phyloP scores from a whole-genome alignment of 2,113 vertebrate genomes.

The Lamprotornis superbus region DNA sequence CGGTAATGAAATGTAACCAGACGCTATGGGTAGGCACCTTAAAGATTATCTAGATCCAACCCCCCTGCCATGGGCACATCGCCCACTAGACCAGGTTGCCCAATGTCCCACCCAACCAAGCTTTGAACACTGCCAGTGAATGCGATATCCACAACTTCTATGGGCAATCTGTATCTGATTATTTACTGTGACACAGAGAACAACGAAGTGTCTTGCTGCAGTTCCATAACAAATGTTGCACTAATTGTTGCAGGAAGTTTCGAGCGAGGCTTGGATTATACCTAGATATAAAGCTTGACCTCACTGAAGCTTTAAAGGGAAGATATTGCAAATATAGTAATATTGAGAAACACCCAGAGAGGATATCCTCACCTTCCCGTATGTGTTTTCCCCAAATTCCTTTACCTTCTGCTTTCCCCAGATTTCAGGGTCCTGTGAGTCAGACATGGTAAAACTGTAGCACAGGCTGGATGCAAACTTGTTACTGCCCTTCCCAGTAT shows the following conservation, averaged over 20 bases:
- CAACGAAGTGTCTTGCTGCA: background rate
- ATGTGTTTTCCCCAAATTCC: background rate
- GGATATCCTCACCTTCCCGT: background rate
- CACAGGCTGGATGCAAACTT: background rate
- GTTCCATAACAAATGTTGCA: background rate
- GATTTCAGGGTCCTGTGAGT: background rate
- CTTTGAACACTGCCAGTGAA: background rate
- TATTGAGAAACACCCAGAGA: background rate
- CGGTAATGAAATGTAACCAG: background rate
- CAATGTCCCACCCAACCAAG: background rate
- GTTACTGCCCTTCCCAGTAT: background rate
- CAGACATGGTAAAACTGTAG: background rate
- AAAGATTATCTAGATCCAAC: background rate
- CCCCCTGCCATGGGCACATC: background rate
- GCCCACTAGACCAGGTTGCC: background rate
- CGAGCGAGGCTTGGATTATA: accelerated
- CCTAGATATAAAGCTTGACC: background rate
- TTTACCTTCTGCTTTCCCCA: background rate
- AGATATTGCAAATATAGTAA: background rate
- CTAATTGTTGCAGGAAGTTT: background rate
- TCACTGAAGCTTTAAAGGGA: background rate
- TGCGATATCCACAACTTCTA: background rate
- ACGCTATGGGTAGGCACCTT: background rate
- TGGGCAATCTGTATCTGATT: background rate
- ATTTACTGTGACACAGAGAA: background rate